phyloP scores from a whole-genome alignment of 2,797 vertebrate genomes.

The Sebastiscus albofasciatus region DNA sequence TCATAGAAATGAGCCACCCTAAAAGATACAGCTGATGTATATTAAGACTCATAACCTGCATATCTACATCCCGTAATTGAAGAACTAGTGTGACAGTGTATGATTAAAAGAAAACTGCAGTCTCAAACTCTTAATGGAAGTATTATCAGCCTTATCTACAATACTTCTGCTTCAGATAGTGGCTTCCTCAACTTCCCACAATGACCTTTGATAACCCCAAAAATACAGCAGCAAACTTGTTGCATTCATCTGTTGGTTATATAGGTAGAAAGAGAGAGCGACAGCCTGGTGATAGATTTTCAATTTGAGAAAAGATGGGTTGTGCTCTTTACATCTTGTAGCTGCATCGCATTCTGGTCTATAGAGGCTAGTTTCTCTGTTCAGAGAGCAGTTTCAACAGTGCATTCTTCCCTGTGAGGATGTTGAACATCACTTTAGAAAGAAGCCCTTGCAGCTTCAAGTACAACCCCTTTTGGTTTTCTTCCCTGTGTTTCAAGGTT shows the following conservation, averaged over 20 bases:
- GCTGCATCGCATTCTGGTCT: not conserved
- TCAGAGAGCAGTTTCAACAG: not conserved
- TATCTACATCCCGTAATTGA: not conserved
- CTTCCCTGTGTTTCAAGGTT: not conserved
- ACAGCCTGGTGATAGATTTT: not conserved
- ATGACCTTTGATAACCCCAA: not conserved
- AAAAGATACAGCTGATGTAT: not conserved
- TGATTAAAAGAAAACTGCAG: not conserved
- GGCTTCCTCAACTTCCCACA: not conserved
- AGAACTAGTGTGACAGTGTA: not conserved
- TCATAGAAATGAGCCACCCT: not conserved
- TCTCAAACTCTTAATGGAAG: not conserved
- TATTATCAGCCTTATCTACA: not conserved
- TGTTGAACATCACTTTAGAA: not conserved
- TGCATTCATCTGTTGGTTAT: not conserved
- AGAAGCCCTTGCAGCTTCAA: not conserved
- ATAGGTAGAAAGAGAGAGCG: not conserved
- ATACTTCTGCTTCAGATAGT: not conserved
- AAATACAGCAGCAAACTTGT: not conserved
- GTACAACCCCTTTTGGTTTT: not conserved
- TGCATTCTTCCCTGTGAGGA: not conserved
- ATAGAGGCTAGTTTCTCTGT: not conserved
- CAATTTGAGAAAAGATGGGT: not conserved
- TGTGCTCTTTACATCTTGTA: not conserved
- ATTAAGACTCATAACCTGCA: not conserved